Percentiles rank a stretch among this genome's conserved stretches.
Evolutionary conservation across 2,797 vertebrate species (phyloP).

Genomic region (Gastrophryne carolinensis): DNA sequence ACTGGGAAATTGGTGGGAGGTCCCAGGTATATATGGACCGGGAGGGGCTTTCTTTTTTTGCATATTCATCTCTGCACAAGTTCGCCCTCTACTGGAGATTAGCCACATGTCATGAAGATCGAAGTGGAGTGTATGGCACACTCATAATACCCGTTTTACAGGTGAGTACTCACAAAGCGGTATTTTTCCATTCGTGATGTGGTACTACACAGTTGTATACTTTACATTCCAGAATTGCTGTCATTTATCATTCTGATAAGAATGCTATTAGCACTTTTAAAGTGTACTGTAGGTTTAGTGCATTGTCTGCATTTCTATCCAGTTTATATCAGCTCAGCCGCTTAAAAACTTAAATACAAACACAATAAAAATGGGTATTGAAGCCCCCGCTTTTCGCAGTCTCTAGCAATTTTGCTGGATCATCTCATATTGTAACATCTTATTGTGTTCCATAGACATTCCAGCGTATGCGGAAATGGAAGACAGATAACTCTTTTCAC

Average conservation of each 20-base stretch:
- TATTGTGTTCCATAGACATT: neutral
- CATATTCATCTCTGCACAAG: too few relatives aligned
- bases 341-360: neutral
- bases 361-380: neutral
- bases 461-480: neutral
- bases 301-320: neutral
- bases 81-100: too few relatives aligned
- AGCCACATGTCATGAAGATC: too few relatives aligned
- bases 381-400: neutral
- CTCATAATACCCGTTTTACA: too few relatives aligned
- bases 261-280: neutral
- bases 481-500: slow-evolving; percentile 32
- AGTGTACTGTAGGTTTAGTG: neutral
- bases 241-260: neutral
- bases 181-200: neutral
- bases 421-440: neutral
- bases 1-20: too few relatives aligned
- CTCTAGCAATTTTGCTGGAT: neutral
- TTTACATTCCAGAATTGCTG: neutral
- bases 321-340: neutral
- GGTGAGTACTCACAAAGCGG: too few relatives aligned
- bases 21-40: too few relatives aligned
- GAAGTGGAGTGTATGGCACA: too few relatives aligned
- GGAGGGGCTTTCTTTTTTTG: too few relatives aligned
- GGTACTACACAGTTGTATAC: neutral